Percentiles rank a stretch among this genome's conserved stretches.
phyloP scores from a whole-genome alignment of 2,888 invertebrate genomes.

The Yponomeuta sedellus region DNA sequence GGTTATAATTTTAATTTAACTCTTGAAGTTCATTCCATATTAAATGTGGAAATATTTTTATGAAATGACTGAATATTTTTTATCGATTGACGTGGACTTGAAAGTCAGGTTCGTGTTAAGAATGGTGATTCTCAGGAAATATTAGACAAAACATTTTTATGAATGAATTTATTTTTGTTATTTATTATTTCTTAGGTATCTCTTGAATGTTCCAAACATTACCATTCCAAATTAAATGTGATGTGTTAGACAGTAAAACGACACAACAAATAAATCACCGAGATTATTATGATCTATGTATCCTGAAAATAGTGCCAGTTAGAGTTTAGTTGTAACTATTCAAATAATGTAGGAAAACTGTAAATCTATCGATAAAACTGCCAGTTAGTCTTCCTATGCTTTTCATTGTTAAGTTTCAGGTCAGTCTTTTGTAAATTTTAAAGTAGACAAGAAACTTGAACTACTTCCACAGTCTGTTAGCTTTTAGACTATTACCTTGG shows the following conservation, averaged over 20 bases:
- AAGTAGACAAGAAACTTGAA: neutral
- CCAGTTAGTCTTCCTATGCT: slow-evolving; percentile 27
- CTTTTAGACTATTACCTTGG: no score
- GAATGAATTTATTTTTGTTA: neutral
- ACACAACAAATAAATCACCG: neutral
- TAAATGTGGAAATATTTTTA: slow-evolving; percentile 7
- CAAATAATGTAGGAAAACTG: neutral
- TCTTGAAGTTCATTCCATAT: slow-evolving; percentile 12
- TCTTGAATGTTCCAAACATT: neutral
- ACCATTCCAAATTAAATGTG: neutral
- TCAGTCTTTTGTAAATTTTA: slow-evolving; percentile 15
- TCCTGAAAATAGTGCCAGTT: slow-evolving; percentile 13
- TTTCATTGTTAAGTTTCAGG: slow-evolving; percentile 12
- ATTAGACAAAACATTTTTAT: neutral
- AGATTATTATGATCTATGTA: slow-evolving; percentile 8
- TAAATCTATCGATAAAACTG: slow-evolving; percentile 20
- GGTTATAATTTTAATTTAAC: neutral
- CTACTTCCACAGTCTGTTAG: no score
- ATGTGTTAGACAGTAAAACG: slow-evolving; percentile 1
- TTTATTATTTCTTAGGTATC: neutral
- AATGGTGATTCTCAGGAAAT: neutral
- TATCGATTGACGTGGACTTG: neutral
- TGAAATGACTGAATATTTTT: slow-evolving; percentile 12
- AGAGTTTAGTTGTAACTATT: slow-evolving; percentile 11
- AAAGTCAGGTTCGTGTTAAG: no score